Evolutionary conservation across 1,140 invertebrate genomes (phyloP), one percentile per base, ranked within the genome.

Genomic region (Spodoptera litura): DNA sequence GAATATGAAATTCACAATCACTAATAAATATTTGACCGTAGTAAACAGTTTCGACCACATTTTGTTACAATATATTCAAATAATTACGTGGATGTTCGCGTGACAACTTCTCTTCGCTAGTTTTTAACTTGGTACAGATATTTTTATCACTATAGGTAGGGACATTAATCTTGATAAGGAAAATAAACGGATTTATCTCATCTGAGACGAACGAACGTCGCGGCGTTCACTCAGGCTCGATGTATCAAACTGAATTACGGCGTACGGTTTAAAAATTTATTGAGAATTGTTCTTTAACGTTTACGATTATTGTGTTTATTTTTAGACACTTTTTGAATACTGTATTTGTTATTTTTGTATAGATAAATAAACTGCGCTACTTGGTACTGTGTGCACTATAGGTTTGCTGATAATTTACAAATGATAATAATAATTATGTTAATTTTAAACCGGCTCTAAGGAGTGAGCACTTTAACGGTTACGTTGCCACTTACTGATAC

Each of bases 91-190:
- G 35, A 64, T 64, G 66, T 75, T 74, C 85, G 83, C 80, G 76
- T 84, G 80, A 82, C 78, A 55, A 62, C 64, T 75, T 78, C 87
- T 80, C 86, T 85, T 86, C 86, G 87, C 80, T 70, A 83, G 85
- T 83, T 88, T 88, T 88, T 86, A 82, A 80, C 78, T 61, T 56
- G 74, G 52, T 38, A 38, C 53, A 62, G 85, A 90, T 94, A 93
- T 93, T 91, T 93, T 94, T 94, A 94, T 94, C 91, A 86, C 83
- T 85, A 84, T 85, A 85, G 86, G 79, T 81, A 81, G 68, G 77
- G 81, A 83, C 78, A 81, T 80, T 93, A 91, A 92, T 91, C 91
- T 92, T 93, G 93, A 94, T 94, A 94, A 93, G 91, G 87, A 90
- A 90, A 92, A 91, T 91, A 91, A 91, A 84, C 88, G 78, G 84